Base-by-base conservation (phyloP, 2,113 vertebrate species). In the Mionectes macconnelli region DNA sequence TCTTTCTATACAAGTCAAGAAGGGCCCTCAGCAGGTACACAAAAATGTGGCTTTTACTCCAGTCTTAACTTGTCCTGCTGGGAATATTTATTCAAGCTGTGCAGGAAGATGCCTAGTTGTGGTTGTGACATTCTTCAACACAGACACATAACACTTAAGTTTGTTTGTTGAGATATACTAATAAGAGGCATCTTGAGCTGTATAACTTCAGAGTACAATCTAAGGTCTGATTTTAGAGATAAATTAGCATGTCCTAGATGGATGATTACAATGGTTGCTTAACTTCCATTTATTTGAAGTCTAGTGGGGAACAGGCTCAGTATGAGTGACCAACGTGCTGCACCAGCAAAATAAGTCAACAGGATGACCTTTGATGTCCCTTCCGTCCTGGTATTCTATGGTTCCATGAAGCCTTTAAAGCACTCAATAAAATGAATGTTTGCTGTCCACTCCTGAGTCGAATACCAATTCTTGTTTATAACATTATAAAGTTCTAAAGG, bases 401-500 rank as follows among this genome's bases (percentile, higher is more conserved):
- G 35, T 55, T 76, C 62, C 47, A 35, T 84, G 60, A 95, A 84
- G 62, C 44, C 69, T 84, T 93, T 93, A 74, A 94, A 52, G 67
- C 52, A 70, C 60, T 95, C 86, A 82, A 30, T 83, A 85, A 35
- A 92, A 93, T 63, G 57, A 69, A 44, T 90, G 44, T 76, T 93
- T 94, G 84, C 84, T 95, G 90, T 79, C 93, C 83, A 66, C 62
- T 59, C 49, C 83, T n/a, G 20, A 91, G 75, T 30, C 2, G 31
- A 96, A 96, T 91, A 87, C 70, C 88, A 87, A 57, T 93, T 96
- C 94, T 93, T 91, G 90, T 94, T 96, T 70, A 89, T 64, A 93
- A 50, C 39, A 23, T 91, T 84, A 80, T 83, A 74, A 84, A 93
- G 63, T 79, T 95, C 73, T 86, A 86, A 90, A 76, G 68, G 69